Base-by-base conservation (phyloP, 2,113 vertebrate genomes). In the Romanogobio albipinnatus region DNA sequence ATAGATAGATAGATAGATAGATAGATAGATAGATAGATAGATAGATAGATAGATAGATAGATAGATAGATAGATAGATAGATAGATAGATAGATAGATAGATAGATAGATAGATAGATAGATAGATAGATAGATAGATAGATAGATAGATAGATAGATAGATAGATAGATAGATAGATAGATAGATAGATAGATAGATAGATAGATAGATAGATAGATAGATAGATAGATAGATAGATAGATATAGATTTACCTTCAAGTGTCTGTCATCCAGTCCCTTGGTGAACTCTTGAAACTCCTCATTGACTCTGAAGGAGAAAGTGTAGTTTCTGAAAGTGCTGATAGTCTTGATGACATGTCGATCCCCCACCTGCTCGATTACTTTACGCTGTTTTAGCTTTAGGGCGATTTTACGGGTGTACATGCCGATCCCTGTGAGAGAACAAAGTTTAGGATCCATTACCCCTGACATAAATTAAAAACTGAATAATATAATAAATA, bases 281-380 rank as follows among this genome's bases (percentile, higher is more conserved):
- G 94, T 97, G 45, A 95, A 96, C 91, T 98, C 97, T 2, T 95
- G 91, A 90, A 97, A 97, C 86, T 96, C 95, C 78, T 96, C 89
- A 58, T 93, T 94, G 17, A 96, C 76, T 86, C 83, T 95, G 89
- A 97, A 98, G 68, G 94, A 89, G n/a, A 96, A 11, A 0, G 62
- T 76, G 49, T 98, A 97, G 88, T 94, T 97, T 82, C 92, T 90
- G 62, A 98, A 93, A 26, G 90, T 90, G 91, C 95, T 97, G n/a
- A 87, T 45, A 0, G 95, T 98, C 61, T 95, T 96, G 91, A 98
- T 93, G 29, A 88, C 85, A 76, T 93, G 96, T 0, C 86, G 90
- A 39, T 97, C 94, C 0, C 92, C 95, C 0, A 92, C 87, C 85
- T 95, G 95, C 86, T 96, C 95, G 2, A 97, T 96, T 87, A 96